Base-by-base conservation (phyloP, 2,113 vertebrate genomes). In the Saguinus midas region DNA sequence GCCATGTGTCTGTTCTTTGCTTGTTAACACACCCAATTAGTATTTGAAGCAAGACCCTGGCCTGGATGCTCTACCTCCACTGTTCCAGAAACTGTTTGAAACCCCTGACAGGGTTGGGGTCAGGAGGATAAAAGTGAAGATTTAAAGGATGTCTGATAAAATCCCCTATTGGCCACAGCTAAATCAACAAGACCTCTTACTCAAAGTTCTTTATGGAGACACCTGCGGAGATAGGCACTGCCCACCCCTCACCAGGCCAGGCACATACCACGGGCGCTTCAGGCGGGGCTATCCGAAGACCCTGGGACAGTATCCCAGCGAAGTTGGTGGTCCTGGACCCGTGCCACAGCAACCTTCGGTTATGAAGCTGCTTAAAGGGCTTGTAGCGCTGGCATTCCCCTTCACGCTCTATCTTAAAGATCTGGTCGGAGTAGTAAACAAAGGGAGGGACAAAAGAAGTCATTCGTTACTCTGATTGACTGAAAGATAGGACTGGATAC, bases 301-400 rank as follows among this genome's bases (percentile, higher is more conserved):
- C 99, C 98, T 99, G 99, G 0, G 99, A 99, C 90, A 99, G 97
- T 97, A 99, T 99, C 10, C 99, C 99, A 0, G 99, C 99, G 0
- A 99, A 99, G 98, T 99, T 99, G 97, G 99, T 99, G 95, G 99
- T 90, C 90, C 99, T 99, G 58, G 99, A 99, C 18, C 99, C 99
- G 4, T 99, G 99, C 99, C 99, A 99, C 93, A 99, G 98, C 55
- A 99, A 96, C 98, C 99, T 99, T 0, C 99, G 99, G 93, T 99
- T 99, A 95, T 99, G 99, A 5, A 99, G 98, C 87, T 99, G 99
- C 97, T 98, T 99, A 89, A 99, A 99, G 0, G 99, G 99, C n/a
- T 99, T 99, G 97, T 98, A 99, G 79, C 99, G 99, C 94, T 99
- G 99, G 87, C 94, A 98, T 97, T 99, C 99, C 3, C 99, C 99